Conservation (phyloP, 1,140 invertebrate species). For the Hylyphantes graminicola region DNA sequence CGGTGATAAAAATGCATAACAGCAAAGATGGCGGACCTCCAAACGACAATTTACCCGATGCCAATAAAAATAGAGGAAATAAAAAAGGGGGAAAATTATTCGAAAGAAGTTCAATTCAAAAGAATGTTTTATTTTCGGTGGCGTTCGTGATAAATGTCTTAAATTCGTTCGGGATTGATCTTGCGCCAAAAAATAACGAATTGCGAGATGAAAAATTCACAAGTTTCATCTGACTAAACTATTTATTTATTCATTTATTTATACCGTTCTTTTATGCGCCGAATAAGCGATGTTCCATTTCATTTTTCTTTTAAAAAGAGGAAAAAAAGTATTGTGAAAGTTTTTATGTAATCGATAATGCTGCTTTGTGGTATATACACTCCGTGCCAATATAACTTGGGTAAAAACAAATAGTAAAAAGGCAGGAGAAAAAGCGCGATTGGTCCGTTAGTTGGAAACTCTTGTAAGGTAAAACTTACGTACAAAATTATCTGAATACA, state of each 20-base stretch:
- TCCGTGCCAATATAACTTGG: no score
- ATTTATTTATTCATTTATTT: conserved; percentile 21
- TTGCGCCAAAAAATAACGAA: conserved; percentile 23
- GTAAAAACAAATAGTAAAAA: no score
- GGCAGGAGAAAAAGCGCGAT: no score
- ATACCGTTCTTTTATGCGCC: background rate
- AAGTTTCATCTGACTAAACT: conserved; percentile 41
- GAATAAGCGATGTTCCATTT: conserved; percentile 20
- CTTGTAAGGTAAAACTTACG: no score
- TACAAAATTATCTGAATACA: no score
- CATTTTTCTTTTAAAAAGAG: background rate
- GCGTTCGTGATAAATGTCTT: conserved; percentile 32
- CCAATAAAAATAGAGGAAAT: conserved; percentile 21
- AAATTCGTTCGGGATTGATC: conserved; percentile 33
- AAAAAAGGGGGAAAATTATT: conserved; percentile 26
- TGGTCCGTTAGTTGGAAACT: no score
- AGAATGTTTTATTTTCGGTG: conserved; percentile 18
- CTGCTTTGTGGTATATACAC: no score
- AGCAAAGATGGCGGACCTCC: conserved; percentile 42
- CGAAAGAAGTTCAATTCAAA: conserved; percentile 24
- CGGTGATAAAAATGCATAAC: conserved; percentile 43
- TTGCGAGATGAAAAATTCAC: conserved; percentile 5
- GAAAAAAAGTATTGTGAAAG: no score
- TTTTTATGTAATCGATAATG: no score
- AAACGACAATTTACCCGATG: conserved; percentile 49